These are phyloP conservation scores for Lanistes nyassanus DNA, from an alignment of 1,140 invertebrate genomes.

Conservation along the genomic window DNA sequence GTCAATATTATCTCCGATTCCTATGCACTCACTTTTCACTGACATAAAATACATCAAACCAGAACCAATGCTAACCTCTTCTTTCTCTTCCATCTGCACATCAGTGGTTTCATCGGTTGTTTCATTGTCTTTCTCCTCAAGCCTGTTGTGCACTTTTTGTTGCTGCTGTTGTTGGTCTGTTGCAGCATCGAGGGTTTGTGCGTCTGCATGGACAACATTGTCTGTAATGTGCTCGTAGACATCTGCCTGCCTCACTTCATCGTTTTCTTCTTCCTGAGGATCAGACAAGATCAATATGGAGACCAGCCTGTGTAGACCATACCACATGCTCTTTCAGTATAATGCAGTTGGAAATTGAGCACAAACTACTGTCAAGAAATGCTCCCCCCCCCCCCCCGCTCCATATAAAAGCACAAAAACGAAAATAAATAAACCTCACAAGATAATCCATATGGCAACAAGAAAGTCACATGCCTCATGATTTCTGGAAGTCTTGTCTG, in stretches of 20 bases:
- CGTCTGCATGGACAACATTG: conserved; percentile 73
- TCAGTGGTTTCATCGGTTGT: conserved; percentile 47
- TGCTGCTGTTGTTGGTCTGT: conserved; percentile 82
- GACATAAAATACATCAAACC: background rate
- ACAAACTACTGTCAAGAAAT: no score
- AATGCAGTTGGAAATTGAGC: no score
- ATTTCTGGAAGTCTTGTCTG: conserved; percentile 66
- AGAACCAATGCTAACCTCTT: conserved; percentile 21
- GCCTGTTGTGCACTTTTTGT: conserved; percentile 72
- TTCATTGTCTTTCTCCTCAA: conserved; percentile 47
- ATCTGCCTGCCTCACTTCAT: conserved; percentile 27
- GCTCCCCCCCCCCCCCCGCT: no score
- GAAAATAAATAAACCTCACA: no score
- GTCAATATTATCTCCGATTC: no score
- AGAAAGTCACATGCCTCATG: background rate
- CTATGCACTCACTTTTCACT: no score
- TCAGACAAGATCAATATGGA: background rate
- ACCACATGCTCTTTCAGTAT: background rate
- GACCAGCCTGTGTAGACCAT: background rate
- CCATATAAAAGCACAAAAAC: no score
- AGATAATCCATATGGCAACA: background rate
- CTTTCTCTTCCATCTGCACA: conserved; percentile 52
- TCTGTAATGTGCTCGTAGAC: conserved; percentile 88
- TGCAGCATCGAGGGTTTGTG: conserved; percentile 72
- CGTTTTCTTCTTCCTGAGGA: conserved; percentile 23